phyloP scores from a whole-genome alignment of 2,888 invertebrate genomes.

The Gortyna flavago region DNA sequence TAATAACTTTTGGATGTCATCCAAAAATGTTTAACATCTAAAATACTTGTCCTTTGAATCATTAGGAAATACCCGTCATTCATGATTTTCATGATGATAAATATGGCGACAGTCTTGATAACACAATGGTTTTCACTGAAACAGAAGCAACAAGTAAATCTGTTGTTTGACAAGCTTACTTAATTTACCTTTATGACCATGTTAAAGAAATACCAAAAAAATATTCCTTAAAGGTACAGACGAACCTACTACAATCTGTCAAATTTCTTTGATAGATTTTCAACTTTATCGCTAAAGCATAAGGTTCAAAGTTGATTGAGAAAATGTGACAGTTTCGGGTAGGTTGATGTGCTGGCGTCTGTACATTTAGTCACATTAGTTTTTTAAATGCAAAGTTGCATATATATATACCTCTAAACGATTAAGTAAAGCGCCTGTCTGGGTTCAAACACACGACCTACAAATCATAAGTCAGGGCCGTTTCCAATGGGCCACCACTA shows the following conservation, averaged over 20 bases:
- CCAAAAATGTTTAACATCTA: slow-evolving; percentile 35
- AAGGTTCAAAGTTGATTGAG: no score
- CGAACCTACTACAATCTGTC: no score
- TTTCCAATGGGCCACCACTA: no score
- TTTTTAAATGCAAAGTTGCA: not conserved
- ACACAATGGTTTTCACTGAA: not conserved
- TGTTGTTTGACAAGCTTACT: not conserved
- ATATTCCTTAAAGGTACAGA: not conserved
- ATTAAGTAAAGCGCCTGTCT: no score
- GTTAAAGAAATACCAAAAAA: not conserved
- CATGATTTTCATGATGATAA: slow-evolving; percentile 2
- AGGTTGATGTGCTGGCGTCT: no score
- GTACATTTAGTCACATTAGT: not conserved
- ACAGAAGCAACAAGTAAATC: not conserved
- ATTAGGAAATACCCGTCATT: slow-evolving; percentile 32
- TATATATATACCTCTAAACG: not conserved
- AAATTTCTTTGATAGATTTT: no score
- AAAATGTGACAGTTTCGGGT: no score
- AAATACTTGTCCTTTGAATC: slow-evolving; percentile 32
- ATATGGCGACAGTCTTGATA: slow-evolving; percentile 1
- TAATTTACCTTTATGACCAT: not conserved
- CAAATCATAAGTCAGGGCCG: no score
- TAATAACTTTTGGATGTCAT: slow-evolving; percentile 30
- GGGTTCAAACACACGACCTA: no score
- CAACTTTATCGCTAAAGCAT: no score